Evolutionary conservation across 2,888 invertebrate genomes (phyloP), one percentile per base, ranked within the genome.

Genomic region (Aspidiotus destructor): DNA sequence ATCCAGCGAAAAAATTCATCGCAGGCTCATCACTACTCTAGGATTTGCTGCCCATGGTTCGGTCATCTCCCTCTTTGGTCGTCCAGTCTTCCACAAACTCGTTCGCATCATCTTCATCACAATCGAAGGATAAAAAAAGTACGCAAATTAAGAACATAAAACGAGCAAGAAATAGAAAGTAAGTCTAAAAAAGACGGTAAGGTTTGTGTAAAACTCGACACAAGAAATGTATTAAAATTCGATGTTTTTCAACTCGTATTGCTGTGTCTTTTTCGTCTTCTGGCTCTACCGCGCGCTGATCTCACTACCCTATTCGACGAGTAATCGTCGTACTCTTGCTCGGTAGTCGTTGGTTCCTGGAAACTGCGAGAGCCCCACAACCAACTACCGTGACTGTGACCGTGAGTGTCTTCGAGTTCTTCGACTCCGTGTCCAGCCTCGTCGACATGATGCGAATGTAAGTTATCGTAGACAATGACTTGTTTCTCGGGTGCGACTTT

Each of bases 381-480:
- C 69, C 69, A 69, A 62, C 69, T 62, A 15, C 68, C 69, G 62
- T 62, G 62, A 8, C 69, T 62, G 15, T 62, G 57, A 28, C 62
- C 62, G 40, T 69, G 69, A 41, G 57, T 41, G 62, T 69, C 62
- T 8, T 55, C 62, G 17, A 62, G 62, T 17, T 69, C 69, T 62
- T 69, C 62, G 8, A 70, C 72, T 62, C 72, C 71, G 63, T 74
- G 74, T 44, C 73, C 74, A 42, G 70, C 71, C 53, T 70, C 69
- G 11, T 73, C 72, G 15, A 44, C 61, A 68, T 72, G 72, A 54
- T 72, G 72, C 62, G 74, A 74, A 62, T 74, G 74, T 15, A 74
- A 40, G 48, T 69, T 62, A 40, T 69, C 61, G 53, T 62, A 61
- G 17, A 69, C 69, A 15, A 69, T 69, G 10, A 70, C 70, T 42